Conservation (phyloP, 2,888 invertebrate species). For the Pecten maximus region DNA sequence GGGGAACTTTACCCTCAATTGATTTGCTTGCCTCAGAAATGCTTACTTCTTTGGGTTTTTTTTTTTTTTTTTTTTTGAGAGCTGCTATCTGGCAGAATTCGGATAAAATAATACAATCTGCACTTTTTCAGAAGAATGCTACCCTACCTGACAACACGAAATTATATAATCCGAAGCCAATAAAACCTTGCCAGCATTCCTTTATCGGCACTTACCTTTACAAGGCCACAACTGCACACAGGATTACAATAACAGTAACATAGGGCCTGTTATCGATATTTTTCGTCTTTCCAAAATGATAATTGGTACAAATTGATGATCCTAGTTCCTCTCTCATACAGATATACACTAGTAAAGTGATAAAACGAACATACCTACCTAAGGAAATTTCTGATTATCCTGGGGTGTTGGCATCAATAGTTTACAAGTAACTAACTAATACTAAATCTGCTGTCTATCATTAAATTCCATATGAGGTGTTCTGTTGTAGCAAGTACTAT, state of each 20-base stretch:
- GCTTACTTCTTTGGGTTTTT: too few species aligned
- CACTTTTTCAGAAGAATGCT: not conserved
- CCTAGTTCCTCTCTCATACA: not conserved
- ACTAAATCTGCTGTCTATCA: not conserved
- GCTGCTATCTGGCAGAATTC: not conserved
- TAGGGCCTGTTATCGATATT: not conserved
- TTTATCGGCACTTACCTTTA: constrained; percentile 13
- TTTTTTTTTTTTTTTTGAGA: too few species aligned
- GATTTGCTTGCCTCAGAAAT: too few species aligned
- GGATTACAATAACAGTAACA: not conserved
- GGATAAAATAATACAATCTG: not conserved
- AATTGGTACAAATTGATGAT: not conserved
- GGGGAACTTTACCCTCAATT: too few species aligned
- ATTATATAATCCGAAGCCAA: not conserved
- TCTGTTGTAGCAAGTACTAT: not conserved
- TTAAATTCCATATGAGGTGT: not conserved
- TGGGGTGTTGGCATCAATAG: not conserved
- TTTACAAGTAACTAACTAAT: not conserved
- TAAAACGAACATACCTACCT: not conserved
- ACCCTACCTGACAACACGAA: not conserved
- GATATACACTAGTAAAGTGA: not conserved
- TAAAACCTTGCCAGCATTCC: not conserved
- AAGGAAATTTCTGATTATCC: not conserved
- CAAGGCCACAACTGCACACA: not conserved
- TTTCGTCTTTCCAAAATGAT: not conserved